phyloP scores from a whole-genome alignment of 2,113 vertebrate species.

The Melanostigma gelatinosum region DNA sequence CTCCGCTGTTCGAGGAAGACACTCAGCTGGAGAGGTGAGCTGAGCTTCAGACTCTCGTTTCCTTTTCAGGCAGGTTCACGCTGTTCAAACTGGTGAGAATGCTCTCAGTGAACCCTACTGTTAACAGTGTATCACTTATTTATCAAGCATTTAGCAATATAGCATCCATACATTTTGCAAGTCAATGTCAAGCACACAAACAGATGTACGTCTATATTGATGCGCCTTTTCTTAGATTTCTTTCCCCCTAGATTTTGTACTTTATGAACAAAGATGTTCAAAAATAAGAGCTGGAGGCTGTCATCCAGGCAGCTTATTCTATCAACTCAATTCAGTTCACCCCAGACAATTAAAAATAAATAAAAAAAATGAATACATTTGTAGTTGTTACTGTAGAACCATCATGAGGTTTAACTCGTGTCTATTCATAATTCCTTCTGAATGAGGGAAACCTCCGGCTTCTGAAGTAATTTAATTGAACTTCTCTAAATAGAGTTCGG shows the following conservation, averaged over 20 bases:
- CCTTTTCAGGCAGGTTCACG: neutral
- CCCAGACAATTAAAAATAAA: too few relatives aligned
- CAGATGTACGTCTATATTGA: neutral
- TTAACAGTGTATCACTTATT: neutral
- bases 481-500: conserved; percentile 51
- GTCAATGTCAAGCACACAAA: neutral
- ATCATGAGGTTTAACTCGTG: neutral
- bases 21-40: conserved; percentile 91
- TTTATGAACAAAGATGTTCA: neutral
- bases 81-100: neutral
- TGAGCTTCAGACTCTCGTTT: neutral
- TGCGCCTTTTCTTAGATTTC: neutral
- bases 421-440: neutral
- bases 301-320: neutral
- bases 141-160: neutral
- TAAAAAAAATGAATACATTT: neutral
- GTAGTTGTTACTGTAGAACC: conserved; percentile 7
- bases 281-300: neutral
- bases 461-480: conserved; percentile 60
- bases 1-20: conserved; percentile 87
- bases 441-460: conserved; percentile 24
- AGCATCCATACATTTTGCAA: neutral
- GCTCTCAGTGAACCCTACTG: neutral
- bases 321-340: neutral
- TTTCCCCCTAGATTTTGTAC: neutral